Percentiles rank a stretch among this genome's conserved stretches.
phyloP scores from a whole-genome alignment of 2,888 invertebrate genomes.

The Eumacrocentrus americanus region DNA sequence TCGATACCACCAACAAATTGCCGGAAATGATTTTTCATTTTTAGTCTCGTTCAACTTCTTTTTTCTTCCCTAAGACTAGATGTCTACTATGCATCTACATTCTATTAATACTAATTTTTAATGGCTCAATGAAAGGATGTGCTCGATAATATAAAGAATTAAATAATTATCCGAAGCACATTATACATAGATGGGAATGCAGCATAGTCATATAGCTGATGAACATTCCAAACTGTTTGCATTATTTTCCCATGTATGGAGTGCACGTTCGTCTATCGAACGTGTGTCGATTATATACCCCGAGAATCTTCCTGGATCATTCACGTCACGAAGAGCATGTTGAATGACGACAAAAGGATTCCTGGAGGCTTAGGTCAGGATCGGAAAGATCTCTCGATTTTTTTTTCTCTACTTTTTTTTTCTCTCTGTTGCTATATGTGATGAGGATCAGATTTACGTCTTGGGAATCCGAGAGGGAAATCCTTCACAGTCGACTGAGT shows the following conservation, averaged over 20 bases:
- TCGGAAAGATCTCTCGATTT: constrained; percentile 13
- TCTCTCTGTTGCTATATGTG: not conserved
- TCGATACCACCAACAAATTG: not conserved
- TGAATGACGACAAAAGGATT: constrained; percentile 38
- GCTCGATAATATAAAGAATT: not conserved
- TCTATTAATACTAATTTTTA: not conserved
- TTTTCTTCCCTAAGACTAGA: not conserved
- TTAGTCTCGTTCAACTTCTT: constrained; percentile 16
- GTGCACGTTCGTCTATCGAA: constrained; percentile 6
- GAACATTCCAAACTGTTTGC: not conserved
- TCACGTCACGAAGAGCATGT: constrained; percentile 11
- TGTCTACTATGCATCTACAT: not conserved
- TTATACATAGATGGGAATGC: not conserved
- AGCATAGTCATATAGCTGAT: not conserved
- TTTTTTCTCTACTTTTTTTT: constrained; percentile 1
- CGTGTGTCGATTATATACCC: constrained; percentile 1
- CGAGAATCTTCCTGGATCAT: constrained; percentile 3
- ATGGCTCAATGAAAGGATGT: not conserved
- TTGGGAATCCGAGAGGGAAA: not conserved
- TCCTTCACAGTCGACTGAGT: not conserved
- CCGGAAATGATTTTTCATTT: constrained; percentile 11
- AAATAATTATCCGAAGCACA: not conserved
- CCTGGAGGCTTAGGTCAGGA: constrained; percentile 40
- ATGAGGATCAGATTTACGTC: not conserved
- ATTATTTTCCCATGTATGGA: not conserved